These are phyloP conservation scores for Papilio glaucus DNA, from an alignment of 1,140 invertebrate species.

Conservation along the genomic window DNA sequence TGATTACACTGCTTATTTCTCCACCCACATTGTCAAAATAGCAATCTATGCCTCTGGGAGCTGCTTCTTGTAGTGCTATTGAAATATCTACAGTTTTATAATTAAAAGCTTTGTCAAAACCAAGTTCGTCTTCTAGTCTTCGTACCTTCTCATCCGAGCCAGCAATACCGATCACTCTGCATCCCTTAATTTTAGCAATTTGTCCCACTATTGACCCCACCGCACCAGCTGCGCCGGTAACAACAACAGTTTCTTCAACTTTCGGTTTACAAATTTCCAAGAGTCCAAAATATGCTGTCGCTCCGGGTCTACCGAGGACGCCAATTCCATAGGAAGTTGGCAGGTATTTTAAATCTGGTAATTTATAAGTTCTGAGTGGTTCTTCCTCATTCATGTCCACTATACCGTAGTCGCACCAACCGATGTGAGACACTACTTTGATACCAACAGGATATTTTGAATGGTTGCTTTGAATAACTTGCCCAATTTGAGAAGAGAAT, in stretches of 20 bases:
- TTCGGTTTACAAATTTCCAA: constrained; percentile 88
- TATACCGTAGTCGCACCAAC: constrained; percentile 84
- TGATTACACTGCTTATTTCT: constrained; percentile 84
- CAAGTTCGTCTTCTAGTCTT: constrained; percentile 87
- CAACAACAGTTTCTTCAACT: constrained; percentile 87
- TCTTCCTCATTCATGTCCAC: constrained; percentile 40
- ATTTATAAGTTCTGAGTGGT: constrained; percentile 46
- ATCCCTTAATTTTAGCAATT: constrained; percentile 88
- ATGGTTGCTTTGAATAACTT: constrained; percentile 58
- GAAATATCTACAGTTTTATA: constrained; percentile 87
- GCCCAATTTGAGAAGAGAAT: constrained; percentile 66
- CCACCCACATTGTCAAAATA: constrained; percentile 87
- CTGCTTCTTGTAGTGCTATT: constrained; percentile 83
- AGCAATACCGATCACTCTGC: constrained; percentile 89
- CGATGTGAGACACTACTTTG: constrained; percentile 82
- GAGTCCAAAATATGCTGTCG: constrained; percentile 90
- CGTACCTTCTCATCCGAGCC: constrained; percentile 88
- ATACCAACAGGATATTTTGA: constrained; percentile 83
- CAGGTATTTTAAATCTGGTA: constrained; percentile 63
- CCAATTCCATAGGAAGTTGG: constrained; percentile 60
- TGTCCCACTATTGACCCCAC: constrained; percentile 90
- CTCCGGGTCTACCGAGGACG: constrained; percentile 73
- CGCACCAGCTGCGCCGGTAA: constrained; percentile 87
- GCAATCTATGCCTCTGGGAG: constrained; percentile 87
- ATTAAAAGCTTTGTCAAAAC: constrained; percentile 89